phyloP scores from a whole-genome alignment of 1,140 invertebrate genomes.

The Helicoverpa armigera region DNA sequence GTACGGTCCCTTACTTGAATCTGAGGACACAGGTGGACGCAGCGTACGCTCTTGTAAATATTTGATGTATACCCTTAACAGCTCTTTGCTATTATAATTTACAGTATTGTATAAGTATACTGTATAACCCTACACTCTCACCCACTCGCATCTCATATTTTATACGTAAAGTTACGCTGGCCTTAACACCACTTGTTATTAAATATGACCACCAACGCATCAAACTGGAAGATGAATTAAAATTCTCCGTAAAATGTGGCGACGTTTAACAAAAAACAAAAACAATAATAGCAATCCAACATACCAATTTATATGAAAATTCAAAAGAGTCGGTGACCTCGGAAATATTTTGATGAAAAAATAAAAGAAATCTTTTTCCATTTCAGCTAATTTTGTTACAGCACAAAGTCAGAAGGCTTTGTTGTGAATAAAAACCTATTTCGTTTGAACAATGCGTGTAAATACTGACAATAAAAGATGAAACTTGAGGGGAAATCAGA shows the following conservation, averaged over 20 bases:
- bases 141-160: slow-evolving; percentile 45
- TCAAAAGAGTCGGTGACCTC: slow-evolving; percentile 4
- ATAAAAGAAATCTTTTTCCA: slow-evolving; percentile 40
- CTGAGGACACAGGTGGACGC: slow-evolving; percentile 63
- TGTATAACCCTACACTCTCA: slow-evolving; percentile 37
- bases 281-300: neutral
- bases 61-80: slow-evolving; percentile 65
- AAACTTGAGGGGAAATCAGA: slow-evolving; percentile 3
- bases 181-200: slow-evolving; percentile 7
- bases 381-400: slow-evolving; percentile 49
- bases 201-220: slow-evolving; percentile 1
- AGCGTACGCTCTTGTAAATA: slow-evolving; percentile 57
- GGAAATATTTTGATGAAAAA: slow-evolving; percentile 41
- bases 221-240: too few species aligned
- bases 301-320: slow-evolving; percentile 1
- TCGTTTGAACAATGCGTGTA: slow-evolving; percentile 45
- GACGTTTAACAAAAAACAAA: neutral
- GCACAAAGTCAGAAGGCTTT: slow-evolving; percentile 39
- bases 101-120: slow-evolving; percentile 46
- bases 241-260: too few species aligned
- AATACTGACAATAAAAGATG: slow-evolving; percentile 43
- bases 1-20: slow-evolving; percentile 51
- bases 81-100: slow-evolving; percentile 55
- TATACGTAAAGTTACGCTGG: slow-evolving; percentile 44
- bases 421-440: slow-evolving; percentile 47